Base-by-base conservation (phyloP, 2,888 invertebrate genomes). In the Taphrorychus bicolor region DNA sequence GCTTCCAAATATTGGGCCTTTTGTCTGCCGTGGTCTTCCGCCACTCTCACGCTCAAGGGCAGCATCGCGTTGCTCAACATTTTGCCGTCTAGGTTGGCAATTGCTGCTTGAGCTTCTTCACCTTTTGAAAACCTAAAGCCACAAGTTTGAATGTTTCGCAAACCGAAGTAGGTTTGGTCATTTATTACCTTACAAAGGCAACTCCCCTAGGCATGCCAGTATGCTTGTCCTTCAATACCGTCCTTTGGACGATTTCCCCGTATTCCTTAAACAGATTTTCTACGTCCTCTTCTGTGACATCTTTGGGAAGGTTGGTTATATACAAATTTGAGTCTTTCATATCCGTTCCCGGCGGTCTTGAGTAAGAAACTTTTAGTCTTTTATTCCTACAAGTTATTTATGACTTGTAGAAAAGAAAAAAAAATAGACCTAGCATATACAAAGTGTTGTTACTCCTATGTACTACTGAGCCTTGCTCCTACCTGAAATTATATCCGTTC, bases 251-350 rank as follows among this genome's bases (percentile, higher is more conserved):
- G 81, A 97, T 96, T 75, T 91, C 88, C 24, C 97, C 97, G 83
- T 89, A 97, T 81, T 91, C 90, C 76, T 91, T 90, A 84, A 97
- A 97, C 81, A 95, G 87, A 66, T 90, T 88, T 76, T 94, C 91
- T 68, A 97, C 84, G 77, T 95, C 91, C 52, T 90, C 89, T 79
- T 95, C 94, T 41, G 91, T 92, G 73, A 93, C 88, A 76, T 91
- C 91, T 76, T 92, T 91, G 67, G 97, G 97, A 74, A 97, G 86
- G 84, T 96, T 95, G 73, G 95, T 93, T 69, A 97, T 92, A 83
- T 97, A 97, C 62, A 97, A 86, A 83, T 97, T 97, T 17, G 96
- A 95, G 74, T 95, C 95, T 82, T 95, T 96, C 78, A 95, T 95
- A 73, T 93, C 92, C 73, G 96, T 95, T 41, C 95, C 94, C 18